Conservation (phyloP, 2,113 vertebrate genomes). For the Galbula dea region DNA sequence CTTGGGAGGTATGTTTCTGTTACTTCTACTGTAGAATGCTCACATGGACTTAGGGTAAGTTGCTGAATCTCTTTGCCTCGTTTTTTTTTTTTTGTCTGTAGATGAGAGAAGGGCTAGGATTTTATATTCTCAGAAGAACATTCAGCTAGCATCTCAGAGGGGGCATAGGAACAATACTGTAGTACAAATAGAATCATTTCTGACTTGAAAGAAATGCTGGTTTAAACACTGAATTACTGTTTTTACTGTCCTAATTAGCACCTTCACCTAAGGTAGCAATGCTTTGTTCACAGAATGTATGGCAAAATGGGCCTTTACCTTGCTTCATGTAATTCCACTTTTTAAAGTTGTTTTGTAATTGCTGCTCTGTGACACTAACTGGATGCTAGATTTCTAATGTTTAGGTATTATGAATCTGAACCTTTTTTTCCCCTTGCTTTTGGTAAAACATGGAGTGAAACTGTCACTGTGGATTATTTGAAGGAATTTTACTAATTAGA, state of each 20-base stretch:
- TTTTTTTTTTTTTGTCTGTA: background rate
- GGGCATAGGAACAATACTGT: background rate
- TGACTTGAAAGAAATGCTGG: background rate
- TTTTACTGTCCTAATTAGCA: background rate
- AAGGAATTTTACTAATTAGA: slow-evolving; percentile 43
- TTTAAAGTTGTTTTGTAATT: background rate
- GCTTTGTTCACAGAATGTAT: background rate
- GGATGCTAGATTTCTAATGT: background rate
- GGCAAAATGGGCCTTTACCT: background rate
- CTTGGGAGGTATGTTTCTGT: background rate
- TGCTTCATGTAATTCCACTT: background rate
- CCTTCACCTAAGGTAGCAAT: background rate
- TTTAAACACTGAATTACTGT: background rate
- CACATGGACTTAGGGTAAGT: background rate
- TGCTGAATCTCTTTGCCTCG: background rate
- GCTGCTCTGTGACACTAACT: background rate
- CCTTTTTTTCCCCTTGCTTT: background rate
- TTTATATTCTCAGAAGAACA: background rate
- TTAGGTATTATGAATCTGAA: background rate
- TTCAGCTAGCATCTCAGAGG: background rate
- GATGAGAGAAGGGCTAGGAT: background rate
- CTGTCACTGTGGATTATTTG: background rate
- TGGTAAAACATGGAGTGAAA: background rate
- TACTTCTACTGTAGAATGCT: background rate
- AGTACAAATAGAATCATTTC: background rate